Conservation (phyloP, 1,140 invertebrate species). For the Wiebesia pumilae region DNA sequence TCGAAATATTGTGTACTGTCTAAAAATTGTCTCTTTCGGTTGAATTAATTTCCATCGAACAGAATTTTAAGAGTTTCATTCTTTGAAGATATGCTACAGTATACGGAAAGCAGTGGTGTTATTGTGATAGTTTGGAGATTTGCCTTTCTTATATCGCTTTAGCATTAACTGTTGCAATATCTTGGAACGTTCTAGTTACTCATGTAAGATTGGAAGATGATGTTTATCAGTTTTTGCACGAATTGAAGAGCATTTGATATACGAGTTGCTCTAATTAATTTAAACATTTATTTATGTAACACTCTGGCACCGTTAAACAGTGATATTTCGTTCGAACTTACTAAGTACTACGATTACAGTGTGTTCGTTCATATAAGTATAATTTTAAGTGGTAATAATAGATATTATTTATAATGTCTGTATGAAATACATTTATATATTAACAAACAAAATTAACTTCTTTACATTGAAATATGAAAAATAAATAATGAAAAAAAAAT, state of each 20-base stretch:
- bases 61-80: slow-evolving; percentile 1
- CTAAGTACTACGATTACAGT: background rate
- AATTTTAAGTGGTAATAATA: too few species aligned
- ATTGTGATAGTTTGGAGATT: slow-evolving; percentile 20
- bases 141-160: background rate
- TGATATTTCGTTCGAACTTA: background rate
- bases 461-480: too few species aligned
- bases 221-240: slow-evolving; percentile 25
- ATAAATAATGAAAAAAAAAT: too few species aligned
- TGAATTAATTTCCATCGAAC: background rate
- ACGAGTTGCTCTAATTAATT: slow-evolving; percentile 24
- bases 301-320: slow-evolving; percentile 19
- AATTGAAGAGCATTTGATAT: slow-evolving; percentile 30
- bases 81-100: background rate
- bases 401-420: too few species aligned
- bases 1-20: background rate
- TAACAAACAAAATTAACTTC: too few species aligned
- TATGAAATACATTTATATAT: too few species aligned
- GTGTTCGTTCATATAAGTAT: too few species aligned
- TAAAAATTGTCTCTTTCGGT: background rate
- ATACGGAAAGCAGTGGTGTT: slow-evolving; percentile 9
- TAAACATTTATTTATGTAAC: background rate
- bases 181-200: slow-evolving; percentile 2
- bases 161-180: slow-evolving; percentile 39
- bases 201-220: background rate